Evolutionary conservation across 2,888 invertebrate genomes (phyloP).

Genomic region (Sphaerophoria rueppellii): DNA sequence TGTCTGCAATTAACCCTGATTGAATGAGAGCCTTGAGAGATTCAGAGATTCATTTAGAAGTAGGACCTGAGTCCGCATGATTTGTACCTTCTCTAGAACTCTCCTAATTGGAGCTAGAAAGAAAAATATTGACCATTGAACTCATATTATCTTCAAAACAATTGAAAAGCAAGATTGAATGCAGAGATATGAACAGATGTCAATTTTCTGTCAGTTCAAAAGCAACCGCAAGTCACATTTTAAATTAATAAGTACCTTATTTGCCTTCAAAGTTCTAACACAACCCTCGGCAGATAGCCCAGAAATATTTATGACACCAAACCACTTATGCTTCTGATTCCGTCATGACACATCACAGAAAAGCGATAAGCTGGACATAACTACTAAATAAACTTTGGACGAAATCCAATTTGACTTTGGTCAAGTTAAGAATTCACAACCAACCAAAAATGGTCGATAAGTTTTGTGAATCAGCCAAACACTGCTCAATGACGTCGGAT

Average conservation of each 20-base stretch:
- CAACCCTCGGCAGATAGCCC: constrained; percentile 23
- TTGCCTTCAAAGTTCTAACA: constrained; percentile 42
- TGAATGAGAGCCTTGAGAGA: neutral
- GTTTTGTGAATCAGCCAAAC: constrained; percentile 41
- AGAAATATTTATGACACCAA: constrained; percentile 63
- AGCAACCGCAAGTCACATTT: constrained; percentile 36
- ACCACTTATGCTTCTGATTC: neutral
- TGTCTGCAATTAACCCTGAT: neutral
- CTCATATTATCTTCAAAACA: neutral
- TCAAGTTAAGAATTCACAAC: constrained; percentile 35
- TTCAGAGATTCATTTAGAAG: no score
- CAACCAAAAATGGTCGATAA: constrained; percentile 36
- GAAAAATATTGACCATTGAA: neutral
- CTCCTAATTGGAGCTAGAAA: no score
- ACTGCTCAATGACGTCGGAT: neutral
- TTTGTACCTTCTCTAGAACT: no score
- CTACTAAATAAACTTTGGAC: constrained; percentile 43
- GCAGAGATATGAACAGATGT: constrained; percentile 28
- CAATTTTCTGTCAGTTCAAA: constrained; percentile 3
- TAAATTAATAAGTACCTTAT: constrained; percentile 37
- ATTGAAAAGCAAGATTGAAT: constrained; percentile 48
- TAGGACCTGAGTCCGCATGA: no score
- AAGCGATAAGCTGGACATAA: constrained; percentile 33
- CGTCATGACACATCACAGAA: constrained; percentile 20
- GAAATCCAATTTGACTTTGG: constrained; percentile 51